Percentiles rank a stretch among this genome's conserved stretches.
Evolutionary conservation across 2,113 vertebrate genomes (phyloP).

Genomic region (Rostratula benghalensis): DNA sequence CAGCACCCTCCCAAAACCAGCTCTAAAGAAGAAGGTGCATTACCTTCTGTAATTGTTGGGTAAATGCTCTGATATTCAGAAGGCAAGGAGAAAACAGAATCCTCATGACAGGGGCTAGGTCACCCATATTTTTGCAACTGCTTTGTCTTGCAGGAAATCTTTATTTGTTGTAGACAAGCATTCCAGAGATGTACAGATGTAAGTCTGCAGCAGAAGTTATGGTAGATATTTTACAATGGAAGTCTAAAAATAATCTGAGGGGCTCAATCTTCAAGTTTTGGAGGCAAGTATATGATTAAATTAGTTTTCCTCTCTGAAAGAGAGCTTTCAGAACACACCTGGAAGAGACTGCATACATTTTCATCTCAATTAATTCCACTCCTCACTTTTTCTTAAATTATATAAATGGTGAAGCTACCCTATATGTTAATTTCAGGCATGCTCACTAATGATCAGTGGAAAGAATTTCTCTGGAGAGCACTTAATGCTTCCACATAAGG

Average conservation of each 20-base stretch:
- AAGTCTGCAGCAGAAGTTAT: background rate
- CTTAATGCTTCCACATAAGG: background rate
- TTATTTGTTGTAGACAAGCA: background rate
- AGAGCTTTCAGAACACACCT: background rate
- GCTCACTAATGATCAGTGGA: background rate
- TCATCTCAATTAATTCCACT: background rate
- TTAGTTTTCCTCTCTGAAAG: background rate
- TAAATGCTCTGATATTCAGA: background rate
- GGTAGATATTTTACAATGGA: background rate
- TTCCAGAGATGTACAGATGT: background rate
- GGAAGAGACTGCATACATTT: background rate
- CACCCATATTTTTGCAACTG: background rate
- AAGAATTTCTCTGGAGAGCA: background rate
- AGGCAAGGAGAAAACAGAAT: background rate
- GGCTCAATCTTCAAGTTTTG: background rate
- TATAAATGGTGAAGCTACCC: background rate
- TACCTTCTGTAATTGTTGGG: background rate
- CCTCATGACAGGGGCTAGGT: fast-evolving
- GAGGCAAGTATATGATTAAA: background rate
- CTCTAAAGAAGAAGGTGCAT: background rate
- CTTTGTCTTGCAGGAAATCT: background rate
- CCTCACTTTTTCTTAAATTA: background rate
- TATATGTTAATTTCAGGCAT: background rate
- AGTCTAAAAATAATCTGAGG: background rate
- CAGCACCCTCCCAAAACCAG: background rate